These are phyloP conservation scores for Drosophila limbata DNA, from an alignment of 2,888 invertebrate genomes.

Conservation along the genomic window DNA sequence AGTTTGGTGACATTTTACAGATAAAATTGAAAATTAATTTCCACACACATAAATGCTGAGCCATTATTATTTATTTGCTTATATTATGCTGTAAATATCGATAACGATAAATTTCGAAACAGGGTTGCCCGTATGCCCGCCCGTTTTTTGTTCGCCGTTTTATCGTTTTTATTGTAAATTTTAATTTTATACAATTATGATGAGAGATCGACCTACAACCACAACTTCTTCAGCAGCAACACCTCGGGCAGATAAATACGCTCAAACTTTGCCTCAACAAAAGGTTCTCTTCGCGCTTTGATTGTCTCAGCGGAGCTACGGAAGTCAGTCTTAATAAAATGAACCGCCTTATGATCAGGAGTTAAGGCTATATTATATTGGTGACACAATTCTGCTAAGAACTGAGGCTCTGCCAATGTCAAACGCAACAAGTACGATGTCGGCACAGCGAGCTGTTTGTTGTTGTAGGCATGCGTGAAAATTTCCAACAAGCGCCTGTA, in stretches of 20 bases:
- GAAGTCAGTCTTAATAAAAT: constrained; percentile 85
- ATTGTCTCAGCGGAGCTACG: constrained; percentile 58
- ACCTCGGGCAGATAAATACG: constrained; percentile 82
- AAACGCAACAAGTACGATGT: constrained; percentile 85
- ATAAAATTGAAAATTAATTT: not conserved
- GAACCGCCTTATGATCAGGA: constrained; percentile 76
- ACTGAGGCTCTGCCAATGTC: constrained; percentile 46
- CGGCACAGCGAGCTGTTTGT: constrained; percentile 86
- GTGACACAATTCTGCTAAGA: constrained; percentile 72
- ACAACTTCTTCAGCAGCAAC: constrained; percentile 77
- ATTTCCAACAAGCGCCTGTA: constrained; percentile 86
- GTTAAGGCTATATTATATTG: constrained; percentile 81
- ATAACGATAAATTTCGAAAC: constrained; percentile 29
- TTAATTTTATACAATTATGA: not conserved
- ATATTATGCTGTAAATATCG: constrained; percentile 9
- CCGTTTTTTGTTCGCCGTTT: constrained; percentile 3
- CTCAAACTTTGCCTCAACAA: constrained; percentile 81
- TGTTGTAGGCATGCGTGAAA: constrained; percentile 87
- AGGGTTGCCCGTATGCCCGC: constrained; percentile 40
- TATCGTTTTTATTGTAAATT: constrained; percentile 1
- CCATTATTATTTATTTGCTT: constrained; percentile 1
- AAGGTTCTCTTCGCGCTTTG: constrained; percentile 68
- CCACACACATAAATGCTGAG: not conserved
- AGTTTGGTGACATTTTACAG: not conserved
- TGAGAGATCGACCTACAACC: constrained; percentile 31